These are phyloP conservation scores for Laticauda colubrina DNA, from an alignment of 2,113 vertebrate species.

Conservation along the genomic window DNA sequence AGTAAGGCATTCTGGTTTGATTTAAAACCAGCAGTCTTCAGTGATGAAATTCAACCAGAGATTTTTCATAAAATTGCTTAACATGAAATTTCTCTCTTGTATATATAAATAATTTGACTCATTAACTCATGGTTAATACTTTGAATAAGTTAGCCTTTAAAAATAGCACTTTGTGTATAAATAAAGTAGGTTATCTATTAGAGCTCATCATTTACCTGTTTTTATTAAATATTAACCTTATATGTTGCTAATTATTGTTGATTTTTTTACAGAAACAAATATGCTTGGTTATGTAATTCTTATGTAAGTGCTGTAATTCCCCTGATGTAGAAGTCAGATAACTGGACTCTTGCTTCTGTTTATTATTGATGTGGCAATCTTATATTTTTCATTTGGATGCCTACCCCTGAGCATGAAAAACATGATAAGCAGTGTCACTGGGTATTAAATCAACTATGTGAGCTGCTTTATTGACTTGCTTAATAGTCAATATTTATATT, in stretches of 20 bases:
- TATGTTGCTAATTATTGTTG: neutral
- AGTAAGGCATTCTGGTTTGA: neutral
- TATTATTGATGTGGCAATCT: neutral
- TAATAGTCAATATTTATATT: neutral
- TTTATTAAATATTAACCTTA: neutral
- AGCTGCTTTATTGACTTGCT: neutral
- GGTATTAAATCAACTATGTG: neutral
- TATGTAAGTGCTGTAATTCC: neutral
- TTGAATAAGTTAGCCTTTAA: neutral
- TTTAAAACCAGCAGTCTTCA: neutral
- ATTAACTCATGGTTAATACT: neutral
- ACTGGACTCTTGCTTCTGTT: neutral
- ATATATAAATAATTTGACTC: neutral
- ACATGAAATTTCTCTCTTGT: neutral
- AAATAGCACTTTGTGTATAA: neutral
- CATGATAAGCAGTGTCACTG: neutral
- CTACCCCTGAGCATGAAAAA: neutral
- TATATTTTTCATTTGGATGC: neutral
- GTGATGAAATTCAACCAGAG: neutral
- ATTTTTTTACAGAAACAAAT: neutral
- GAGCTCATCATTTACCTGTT: neutral
- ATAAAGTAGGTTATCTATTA: neutral
- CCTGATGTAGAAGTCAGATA: neutral
- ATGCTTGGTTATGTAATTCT: neutral
- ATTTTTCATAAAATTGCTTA: neutral